Conservation (phyloP, 30 jellyfish, hydroid and myxozoan species). For the Euphysa ruthae region DNA sequence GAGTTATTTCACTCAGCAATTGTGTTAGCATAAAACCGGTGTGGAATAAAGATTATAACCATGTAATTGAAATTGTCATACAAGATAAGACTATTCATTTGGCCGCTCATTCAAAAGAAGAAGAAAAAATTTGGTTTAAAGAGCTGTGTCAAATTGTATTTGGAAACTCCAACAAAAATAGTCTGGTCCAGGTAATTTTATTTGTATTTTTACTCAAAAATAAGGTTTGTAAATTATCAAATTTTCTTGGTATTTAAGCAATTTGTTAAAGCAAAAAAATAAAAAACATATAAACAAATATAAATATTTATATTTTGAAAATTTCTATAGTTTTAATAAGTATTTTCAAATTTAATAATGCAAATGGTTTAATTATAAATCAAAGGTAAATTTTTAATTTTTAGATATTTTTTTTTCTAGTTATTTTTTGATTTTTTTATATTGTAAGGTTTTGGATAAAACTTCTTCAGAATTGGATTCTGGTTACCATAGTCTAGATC, state of each 20-base stretch:
- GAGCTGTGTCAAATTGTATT: conserved; percentile 79
- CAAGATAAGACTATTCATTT: conserved; percentile 81
- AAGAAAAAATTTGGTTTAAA: conserved; percentile 90
- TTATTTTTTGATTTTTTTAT: no score
- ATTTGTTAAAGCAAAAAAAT: no score
- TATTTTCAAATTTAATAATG: no score
- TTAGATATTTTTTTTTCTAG: no score
- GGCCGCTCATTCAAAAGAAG: conserved; percentile 94
- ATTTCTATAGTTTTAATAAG: no score
- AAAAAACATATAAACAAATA: no score
- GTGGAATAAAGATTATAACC: conserved; percentile 93
- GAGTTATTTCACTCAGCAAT: conserved; percentile 80
- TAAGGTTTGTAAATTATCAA: no score
- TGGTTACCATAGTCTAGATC: conserved; percentile 93
- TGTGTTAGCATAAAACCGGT: conserved; percentile 97
- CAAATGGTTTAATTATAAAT: no score
- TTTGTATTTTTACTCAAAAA: no score
- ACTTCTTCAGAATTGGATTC: conserved; percentile 45
- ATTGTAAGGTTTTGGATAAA: conserved; percentile 22
- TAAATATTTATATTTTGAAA: no score
- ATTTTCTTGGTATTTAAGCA: no score
- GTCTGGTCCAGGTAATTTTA: conserved; percentile 68
- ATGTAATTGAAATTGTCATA: conserved; percentile 84
- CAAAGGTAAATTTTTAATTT: no score
- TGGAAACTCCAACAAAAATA: conserved; percentile 84